Base-by-base conservation (phyloP, 53 echinoderm and acorn worm species). In the Echinarachnius parma region DNA sequence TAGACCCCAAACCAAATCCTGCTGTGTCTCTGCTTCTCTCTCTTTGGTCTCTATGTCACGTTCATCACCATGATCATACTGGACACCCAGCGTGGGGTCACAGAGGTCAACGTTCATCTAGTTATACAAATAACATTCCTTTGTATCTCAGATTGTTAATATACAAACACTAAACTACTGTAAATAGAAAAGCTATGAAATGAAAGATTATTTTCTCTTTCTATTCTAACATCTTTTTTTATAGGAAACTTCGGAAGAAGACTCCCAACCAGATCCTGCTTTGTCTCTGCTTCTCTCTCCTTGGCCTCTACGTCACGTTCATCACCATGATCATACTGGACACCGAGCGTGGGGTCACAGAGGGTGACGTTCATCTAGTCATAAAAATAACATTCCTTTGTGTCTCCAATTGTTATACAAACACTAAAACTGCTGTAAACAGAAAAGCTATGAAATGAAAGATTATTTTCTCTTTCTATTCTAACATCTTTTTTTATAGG, bases 1-100 rank as follows among this genome's bases (percentile, higher is more conserved):
- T 82, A 75, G 29, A 66, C 69, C 33, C 92, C 92, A 5, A 88
- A 89, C 50, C 85, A 85, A 52, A 89, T 92, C 59, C 82, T 92
- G 9, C 60, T 86, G n/a, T 82, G 76, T 32, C 88, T 88, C 31
- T 82, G 89, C 25, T 46, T 62, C 32, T 82, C 89, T 46, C 60
- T 92, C 2, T 60, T 92, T 11, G 85, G 92, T 39, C 75, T 92
- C 21, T 85, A 88, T 61, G 21, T 85, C 44, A 76, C 77, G 31
- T 92, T 92, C 46, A 59, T 92, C 16, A 83, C 79, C 52, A 75
- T 75, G 21, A 75, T 85, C 24, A 62, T 75, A 24, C 50, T 83
- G 14, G 83, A 91, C 48, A 66, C 71, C 29, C 57, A 80, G 37
- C 60, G 80, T 34, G 77, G 72, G 63, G 64, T 66, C 56, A 74